Base-by-base conservation (phyloP, 2,888 invertebrate genomes). In the Drosophila peninsularis region DNA sequence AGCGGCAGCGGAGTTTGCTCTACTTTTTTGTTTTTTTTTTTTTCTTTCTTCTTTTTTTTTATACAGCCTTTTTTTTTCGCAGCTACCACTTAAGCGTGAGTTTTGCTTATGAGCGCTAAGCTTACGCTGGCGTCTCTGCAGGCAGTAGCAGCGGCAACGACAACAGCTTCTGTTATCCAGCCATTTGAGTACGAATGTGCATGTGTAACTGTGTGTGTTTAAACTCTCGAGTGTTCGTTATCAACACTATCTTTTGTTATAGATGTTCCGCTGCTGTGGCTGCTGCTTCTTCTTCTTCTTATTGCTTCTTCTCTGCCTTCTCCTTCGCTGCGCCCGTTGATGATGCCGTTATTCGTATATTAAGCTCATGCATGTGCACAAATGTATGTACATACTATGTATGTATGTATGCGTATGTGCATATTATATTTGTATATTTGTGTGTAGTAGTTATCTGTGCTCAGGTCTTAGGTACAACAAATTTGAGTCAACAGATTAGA, bases 41-140 rank as follows among this genome's bases (percentile, higher is more conserved):
- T 55, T 47, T 58, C 32, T 21, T 19, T 49, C 36, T 21, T 45
- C 45, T 21, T 19, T 50, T 42, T 41, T 37, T 52, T 39, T 17
- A 14, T 21, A 32, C 10, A 54, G 41, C 36, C 30, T 45, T 21
- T 63, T 54, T 68, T 42, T 67, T 44, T 45, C 52, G 41, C 36
- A 19, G 55, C 60, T 21, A 55, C 75, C 71, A 71, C 67, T 75
- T 75, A 75, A 80, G 82, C 82, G 71, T 69, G 77, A 77, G 71
- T 80, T 67, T 69, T 71, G 67, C 55, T 63, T 69, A 62, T 63
- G 63, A 62, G 63, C 62, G 49, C 58, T 76, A 75, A 76, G 76
- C 76, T 62, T 58, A 49, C 66, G 75, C 67, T 52, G 47, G 47
- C 71, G 56, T 54, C 75, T 56, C 70, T 49, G 70, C 30, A 19